Conservation (phyloP, 2,888 invertebrate genomes). For the Pheosia gnoma region DNA sequence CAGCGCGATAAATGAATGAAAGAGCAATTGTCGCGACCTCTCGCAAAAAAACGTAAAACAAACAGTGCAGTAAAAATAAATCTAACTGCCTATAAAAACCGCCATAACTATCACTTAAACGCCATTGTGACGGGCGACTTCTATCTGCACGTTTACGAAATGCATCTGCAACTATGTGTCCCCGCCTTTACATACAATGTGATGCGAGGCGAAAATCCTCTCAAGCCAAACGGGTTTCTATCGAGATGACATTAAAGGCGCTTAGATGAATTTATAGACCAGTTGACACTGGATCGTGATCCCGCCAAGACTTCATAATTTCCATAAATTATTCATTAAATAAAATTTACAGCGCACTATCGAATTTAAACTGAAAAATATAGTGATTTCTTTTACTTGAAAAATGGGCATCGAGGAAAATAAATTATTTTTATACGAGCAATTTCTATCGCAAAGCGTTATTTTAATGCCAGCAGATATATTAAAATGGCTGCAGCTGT, state of each 20-base stretch:
- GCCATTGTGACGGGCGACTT: slow-evolving; percentile 71
- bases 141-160: slow-evolving; percentile 66
- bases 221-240: slow-evolving; percentile 36
- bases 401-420: background rate
- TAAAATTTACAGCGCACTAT: background rate
- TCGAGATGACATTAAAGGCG: slow-evolving; percentile 36
- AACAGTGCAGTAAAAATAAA: slow-evolving; percentile 84
- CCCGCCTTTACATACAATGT: slow-evolving; percentile 50
- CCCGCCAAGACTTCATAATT: slow-evolving; percentile 30
- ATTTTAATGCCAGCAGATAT: slow-evolving; percentile 13
- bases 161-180: slow-evolving; percentile 62
- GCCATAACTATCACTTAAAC: slow-evolving; percentile 84
- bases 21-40: slow-evolving; percentile 71
- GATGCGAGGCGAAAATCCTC: slow-evolving; percentile 45
- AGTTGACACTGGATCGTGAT: slow-evolving; percentile 45
- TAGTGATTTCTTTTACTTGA: background rate
- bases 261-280: slow-evolving; percentile 55
- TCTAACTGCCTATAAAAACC: slow-evolving; percentile 84
- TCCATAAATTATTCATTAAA: slow-evolving; percentile 52
- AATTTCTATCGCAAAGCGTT: background rate
- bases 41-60: slow-evolving; percentile 80
- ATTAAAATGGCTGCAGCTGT: slow-evolving; percentile 16
- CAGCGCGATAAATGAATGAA: slow-evolving; percentile 60
- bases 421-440: background rate
- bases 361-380: background rate